A percentile compares a stretch with the other conserved stretches of the same genome.
Evolutionary conservation across 1,140 invertebrate species (phyloP).

Genomic region (Orchestia grillus): DNA sequence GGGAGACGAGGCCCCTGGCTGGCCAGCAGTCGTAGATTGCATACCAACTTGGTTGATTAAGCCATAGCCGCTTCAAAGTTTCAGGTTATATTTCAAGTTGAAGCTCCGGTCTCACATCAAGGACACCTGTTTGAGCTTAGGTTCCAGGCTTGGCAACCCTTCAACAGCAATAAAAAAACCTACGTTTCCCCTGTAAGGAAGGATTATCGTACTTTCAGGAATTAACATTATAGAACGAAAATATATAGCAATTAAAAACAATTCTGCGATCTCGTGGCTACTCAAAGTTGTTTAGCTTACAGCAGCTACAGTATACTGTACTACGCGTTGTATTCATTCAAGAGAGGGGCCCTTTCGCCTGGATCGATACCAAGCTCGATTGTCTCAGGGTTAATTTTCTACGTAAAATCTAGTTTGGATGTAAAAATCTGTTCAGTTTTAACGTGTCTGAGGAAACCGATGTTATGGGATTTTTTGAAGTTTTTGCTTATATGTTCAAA

Average conservation of each 20-base stretch:
- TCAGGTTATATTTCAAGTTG: background rate
- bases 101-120: background rate
- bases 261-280: too few species aligned
- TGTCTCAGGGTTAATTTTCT: background rate
- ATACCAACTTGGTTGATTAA: conserved; percentile 1
- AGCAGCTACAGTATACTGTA: too few species aligned
- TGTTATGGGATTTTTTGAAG: background rate
- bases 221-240: too few species aligned
- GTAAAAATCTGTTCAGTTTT: background rate
- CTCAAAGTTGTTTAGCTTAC: too few species aligned
- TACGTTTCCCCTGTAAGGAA: background rate
- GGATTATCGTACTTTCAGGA: too few species aligned
- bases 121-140: background rate
- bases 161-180: background rate
- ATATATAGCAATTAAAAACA: too few species aligned
- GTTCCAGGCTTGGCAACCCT: background rate
- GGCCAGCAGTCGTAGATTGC: background rate
- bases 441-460: background rate
- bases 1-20: background rate
- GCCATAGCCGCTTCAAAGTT: background rate
- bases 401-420: background rate
- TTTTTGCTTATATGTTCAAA: background rate
- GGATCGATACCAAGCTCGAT: background rate
- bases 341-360: background rate
- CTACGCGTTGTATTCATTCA: background rate